A percentile compares a stretch with the other conserved stretches of the same genome.
Evolutionary conservation across 2,888 invertebrate species (phyloP).

Genomic region (Spialia ferax): DNA sequence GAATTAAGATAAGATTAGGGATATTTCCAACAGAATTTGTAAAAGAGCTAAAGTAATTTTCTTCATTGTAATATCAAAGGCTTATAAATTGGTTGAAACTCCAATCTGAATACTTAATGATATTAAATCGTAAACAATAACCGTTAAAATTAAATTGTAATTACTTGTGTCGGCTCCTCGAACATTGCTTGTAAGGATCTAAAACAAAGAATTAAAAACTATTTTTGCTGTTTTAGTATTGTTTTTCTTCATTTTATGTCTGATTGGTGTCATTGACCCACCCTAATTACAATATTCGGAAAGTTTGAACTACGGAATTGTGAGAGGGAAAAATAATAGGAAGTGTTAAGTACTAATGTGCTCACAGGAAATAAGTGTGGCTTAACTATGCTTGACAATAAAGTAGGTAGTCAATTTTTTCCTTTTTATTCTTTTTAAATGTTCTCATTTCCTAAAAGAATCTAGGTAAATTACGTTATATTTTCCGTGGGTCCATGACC

Average conservation of each 20-base stretch:
- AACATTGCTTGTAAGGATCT: conserved; percentile 50
- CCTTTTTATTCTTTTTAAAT: no score
- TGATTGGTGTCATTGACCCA: no score
- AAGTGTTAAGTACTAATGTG: no score
- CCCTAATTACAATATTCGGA: no score
- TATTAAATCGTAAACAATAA: conserved; percentile 51
- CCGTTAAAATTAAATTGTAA: conserved; percentile 53
- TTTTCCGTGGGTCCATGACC: conserved; percentile 4
- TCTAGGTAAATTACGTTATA: not conserved
- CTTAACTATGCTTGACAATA: no score
- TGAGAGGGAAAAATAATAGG: no score
- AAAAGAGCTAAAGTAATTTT: not conserved
- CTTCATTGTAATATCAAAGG: conserved; percentile 17
- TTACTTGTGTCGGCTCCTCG: conserved; percentile 45
- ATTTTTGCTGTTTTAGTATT: conserved; percentile 37
- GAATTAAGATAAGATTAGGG: not conserved
- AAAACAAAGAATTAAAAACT: conserved; percentile 44
- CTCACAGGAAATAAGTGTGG: no score
- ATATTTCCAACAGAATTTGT: not conserved
- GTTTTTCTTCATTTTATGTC: no score
- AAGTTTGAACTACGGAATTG: no score
- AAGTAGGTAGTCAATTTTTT: no score
- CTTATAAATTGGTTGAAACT: conserved; percentile 18
- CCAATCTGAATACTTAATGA: conserved; percentile 46
- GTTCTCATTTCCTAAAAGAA: not conserved